Conservation (phyloP, 2,888 invertebrate species). For the Notodonta dromedarius region DNA sequence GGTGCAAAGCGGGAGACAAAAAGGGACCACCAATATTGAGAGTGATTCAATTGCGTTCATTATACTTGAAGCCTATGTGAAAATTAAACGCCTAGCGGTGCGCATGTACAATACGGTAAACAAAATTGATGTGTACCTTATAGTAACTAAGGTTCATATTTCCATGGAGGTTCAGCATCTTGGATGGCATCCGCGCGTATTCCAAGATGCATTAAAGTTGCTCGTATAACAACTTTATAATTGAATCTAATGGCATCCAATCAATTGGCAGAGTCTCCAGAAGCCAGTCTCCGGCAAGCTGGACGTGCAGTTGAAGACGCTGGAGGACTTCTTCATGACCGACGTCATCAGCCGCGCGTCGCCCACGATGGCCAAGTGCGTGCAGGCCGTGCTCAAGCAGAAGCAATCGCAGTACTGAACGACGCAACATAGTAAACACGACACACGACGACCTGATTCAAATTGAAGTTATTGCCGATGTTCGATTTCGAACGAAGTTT, state of each 20-base stretch:
- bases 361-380: constrained; percentile 99
- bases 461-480: neutral
- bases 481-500: neutral
- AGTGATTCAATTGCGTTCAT: too few species aligned
- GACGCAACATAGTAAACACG: constrained; percentile 12
- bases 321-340: constrained; percentile 97
- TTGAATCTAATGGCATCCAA: neutral
- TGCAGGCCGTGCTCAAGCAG: constrained; percentile 94
- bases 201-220: too few species aligned
- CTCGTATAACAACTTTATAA: too few species aligned
- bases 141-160: too few species aligned
- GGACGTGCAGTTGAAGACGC: constrained; percentile 88
- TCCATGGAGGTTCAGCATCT: too few species aligned
- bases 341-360: constrained; percentile 98
- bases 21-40: too few species aligned
- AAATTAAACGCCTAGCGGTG: too few species aligned
- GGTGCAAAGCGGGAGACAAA: too few species aligned
- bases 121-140: too few species aligned
- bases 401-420: constrained; percentile 72
- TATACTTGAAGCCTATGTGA: too few species aligned
- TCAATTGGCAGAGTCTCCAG: constrained; percentile 60
- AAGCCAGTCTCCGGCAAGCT: constrained; percentile 84
- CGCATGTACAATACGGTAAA: too few species aligned
- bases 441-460: constrained; percentile 24
- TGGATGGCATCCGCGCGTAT: too few species aligned